Base-by-base conservation (phyloP, 1,140 invertebrate genomes). In the Ostrea edulis region DNA sequence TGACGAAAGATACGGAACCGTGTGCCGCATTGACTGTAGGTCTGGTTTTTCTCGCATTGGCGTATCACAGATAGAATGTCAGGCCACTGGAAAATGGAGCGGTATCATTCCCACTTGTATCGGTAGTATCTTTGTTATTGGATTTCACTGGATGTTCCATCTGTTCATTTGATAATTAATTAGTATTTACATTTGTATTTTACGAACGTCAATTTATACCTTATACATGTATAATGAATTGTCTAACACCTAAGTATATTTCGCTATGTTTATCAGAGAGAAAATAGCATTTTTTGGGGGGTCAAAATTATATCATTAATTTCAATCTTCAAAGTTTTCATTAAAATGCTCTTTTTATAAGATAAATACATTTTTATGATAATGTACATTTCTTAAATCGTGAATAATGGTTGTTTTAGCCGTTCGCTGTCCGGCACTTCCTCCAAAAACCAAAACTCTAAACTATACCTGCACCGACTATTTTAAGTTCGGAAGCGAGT, bases 21-120 rank as follows among this genome's bases (percentile, higher is more conserved):
- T 14, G 14, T 88, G 87, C 35, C 8, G 54, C 8, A 85, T 85
- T 85, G 65, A 84, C 1, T 88, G 87, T 85, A 85, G 85, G 85
- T 0, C 35, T 12, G 87, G 87, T 14, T 84, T 85, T n/a, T 51
- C 8, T 14, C 87, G 85, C 11, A n/a, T 29, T 54, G 87, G 87
- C 4, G 20, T 55, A 2, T 20, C 11, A 11, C 14, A 20, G 14
- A 55, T 58, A 2, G 9, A n/a, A n/a, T 88, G 87, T 81, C 9
- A 44, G 53, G 11, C 25, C 54, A 44, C 29, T 29, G 83, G 83
- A 77, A 20, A 20, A 11, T 88, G 87, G 87, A 29, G 44, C 3
- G 20, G 7, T 5, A n/a, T 3, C 3, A 35, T 29, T 29, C 87
- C 87, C 20, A 20, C 54, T 8, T 88, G 87, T 44, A 51, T 85